phyloP scores from a whole-genome alignment of 1,140 invertebrate genomes.

The Hestina assimilis region DNA sequence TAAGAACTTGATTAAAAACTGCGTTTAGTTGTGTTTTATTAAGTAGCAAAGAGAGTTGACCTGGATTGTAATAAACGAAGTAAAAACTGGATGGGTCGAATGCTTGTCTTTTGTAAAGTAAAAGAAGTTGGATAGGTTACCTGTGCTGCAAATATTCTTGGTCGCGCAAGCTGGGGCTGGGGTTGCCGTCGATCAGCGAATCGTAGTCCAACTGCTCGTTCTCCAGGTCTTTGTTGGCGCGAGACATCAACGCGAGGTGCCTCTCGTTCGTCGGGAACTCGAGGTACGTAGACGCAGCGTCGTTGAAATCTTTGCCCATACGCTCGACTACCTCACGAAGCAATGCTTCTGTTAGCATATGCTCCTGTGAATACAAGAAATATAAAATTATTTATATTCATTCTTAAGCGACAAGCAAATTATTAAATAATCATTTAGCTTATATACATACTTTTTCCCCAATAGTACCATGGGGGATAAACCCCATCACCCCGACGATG shows the following conservation, averaged over 20 bases:
- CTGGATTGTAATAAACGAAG: too few relatives aligned
- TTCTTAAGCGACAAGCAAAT: too few relatives aligned
- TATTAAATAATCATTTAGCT: too few relatives aligned
- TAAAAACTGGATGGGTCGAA: too few relatives aligned
- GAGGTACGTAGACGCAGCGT: conserved; percentile 80
- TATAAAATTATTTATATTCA: not conserved
- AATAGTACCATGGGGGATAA: conserved; percentile 76
- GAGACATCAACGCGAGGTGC: conserved; percentile 75
- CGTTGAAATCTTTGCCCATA: conserved; percentile 84
- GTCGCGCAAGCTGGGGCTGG: conserved; percentile 88
- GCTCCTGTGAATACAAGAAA: conserved; percentile 45
- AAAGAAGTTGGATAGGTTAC: conserved; percentile 35
- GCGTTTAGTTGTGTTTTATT: too few relatives aligned
- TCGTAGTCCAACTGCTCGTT: conserved; percentile 83
- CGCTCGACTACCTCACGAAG: conserved; percentile 84
- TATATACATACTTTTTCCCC: conserved; percentile 58
- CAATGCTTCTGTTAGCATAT: conserved; percentile 80
- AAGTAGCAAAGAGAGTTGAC: too few relatives aligned
- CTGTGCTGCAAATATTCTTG: conserved; percentile 94
- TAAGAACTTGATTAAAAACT: too few relatives aligned
- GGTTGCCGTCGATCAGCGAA: conserved; percentile 80
- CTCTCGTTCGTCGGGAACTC: conserved; percentile 81
- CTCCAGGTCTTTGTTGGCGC: conserved; percentile 76
- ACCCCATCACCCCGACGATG: conserved; percentile 64
- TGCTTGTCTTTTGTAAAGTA: too few relatives aligned